phyloP scores from a whole-genome alignment of 2,888 invertebrate species.

The Lissonota sp. region DNA sequence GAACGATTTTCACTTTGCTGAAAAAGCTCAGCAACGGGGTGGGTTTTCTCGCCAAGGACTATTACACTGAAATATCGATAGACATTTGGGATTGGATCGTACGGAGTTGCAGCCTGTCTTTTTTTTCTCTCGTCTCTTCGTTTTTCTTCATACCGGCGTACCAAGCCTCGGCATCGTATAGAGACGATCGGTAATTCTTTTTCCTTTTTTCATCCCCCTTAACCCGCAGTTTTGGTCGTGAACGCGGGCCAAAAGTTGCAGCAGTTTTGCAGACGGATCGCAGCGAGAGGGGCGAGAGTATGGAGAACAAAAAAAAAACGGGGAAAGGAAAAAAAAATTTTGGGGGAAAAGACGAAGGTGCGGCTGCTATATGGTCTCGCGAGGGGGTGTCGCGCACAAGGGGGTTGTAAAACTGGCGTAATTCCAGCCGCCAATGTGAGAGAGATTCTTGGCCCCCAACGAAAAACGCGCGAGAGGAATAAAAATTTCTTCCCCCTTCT shows the following conservation, averaged over 20 bases:
- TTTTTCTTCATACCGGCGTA: slow-evolving; percentile 6
- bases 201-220: neutral
- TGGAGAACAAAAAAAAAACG: slow-evolving; percentile 20
- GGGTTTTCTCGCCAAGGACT: slow-evolving; percentile 34
- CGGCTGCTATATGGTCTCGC: slow-evolving; percentile 32
- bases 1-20: slow-evolving; percentile 49
- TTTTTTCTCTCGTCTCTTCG: slow-evolving; percentile 11
- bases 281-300: slow-evolving; percentile 12
- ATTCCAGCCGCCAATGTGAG: slow-evolving; percentile 74
- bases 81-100: slow-evolving; percentile 50
- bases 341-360: slow-evolving; percentile 49
- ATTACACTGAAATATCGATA: slow-evolving; percentile 61
- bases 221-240: slow-evolving; percentile 10
- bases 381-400: slow-evolving; percentile 21
- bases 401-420: slow-evolving; percentile 73
- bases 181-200: slow-evolving; percentile 53
- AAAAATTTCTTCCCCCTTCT: slow-evolving; percentile 54
- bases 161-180: slow-evolving; percentile 9
- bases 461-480: slow-evolving; percentile 54
- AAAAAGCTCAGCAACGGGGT: neutral
- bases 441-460: slow-evolving; percentile 60
- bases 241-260: slow-evolving; percentile 55
- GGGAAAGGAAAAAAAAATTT: slow-evolving; percentile 35
- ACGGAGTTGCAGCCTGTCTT: slow-evolving; percentile 9
- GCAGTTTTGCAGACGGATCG: slow-evolving; percentile 57